phyloP scores from a whole-genome alignment of 2,797 vertebrate genomes.

The Sebastes oblongus region DNA sequence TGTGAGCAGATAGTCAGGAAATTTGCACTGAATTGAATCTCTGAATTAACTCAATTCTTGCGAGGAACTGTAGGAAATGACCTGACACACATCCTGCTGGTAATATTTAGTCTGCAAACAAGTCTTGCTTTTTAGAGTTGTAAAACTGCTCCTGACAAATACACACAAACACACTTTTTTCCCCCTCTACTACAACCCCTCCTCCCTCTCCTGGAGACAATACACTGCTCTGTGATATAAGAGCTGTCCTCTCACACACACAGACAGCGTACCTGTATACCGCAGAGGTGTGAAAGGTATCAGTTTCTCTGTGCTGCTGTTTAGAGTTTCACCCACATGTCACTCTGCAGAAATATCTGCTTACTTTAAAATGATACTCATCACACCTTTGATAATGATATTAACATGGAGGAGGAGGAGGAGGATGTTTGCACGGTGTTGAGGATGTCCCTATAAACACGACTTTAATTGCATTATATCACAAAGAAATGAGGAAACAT shows the following conservation, averaged over 20 bases:
- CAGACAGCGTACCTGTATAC: not conserved
- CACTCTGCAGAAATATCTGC: not conserved
- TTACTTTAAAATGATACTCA: not conserved
- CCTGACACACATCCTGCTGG: not conserved
- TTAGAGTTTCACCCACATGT: slow-evolving; percentile 34
- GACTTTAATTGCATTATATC: not conserved
- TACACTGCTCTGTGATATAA: slow-evolving; percentile 11
- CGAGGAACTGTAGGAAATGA: not conserved
- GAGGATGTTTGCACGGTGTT: not conserved
- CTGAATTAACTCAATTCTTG: not conserved
- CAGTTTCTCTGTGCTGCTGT: slow-evolving; percentile 12
- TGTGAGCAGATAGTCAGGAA: not conserved
- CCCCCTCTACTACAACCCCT: not conserved
- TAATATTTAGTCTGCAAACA: slow-evolving; percentile 13
- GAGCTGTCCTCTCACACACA: slow-evolving; percentile 3
- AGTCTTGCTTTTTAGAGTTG: not conserved
- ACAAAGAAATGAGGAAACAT: not conserved
- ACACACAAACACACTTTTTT: not conserved
- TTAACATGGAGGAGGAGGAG: not conserved
- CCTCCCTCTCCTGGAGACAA: not conserved
- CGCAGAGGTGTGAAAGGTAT: slow-evolving; percentile 25
- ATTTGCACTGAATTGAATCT: not conserved
- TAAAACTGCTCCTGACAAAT: not conserved
- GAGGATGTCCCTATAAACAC: not conserved
- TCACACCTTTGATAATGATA: not conserved